A percentile compares a stretch with the other conserved stretches of the same genome.
Evolutionary conservation across 1,140 invertebrate species (phyloP).

Genomic region (Homarus americanus): DNA sequence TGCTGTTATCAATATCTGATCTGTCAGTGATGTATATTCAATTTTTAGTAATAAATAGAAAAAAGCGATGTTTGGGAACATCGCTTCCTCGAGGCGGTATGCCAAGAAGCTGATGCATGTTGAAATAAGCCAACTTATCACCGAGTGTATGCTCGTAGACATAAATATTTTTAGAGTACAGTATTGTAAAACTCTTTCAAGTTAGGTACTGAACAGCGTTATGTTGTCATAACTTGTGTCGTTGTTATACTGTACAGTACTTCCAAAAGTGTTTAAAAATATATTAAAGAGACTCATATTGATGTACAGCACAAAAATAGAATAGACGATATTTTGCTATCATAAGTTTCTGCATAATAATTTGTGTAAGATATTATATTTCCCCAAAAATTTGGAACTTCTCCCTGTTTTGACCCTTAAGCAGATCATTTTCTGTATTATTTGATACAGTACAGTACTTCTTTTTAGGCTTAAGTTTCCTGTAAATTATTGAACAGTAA

Average conservation of each 20-base stretch:
- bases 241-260: not conserved
- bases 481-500: not conserved
- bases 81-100: too few relatives aligned
- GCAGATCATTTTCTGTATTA: conserved; percentile 2
- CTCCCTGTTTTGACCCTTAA: conserved; percentile 9
- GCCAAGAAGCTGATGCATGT: too few relatives aligned
- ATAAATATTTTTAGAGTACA: not conserved
- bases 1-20: too few relatives aligned
- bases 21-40: too few relatives aligned
- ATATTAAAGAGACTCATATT: not conserved
- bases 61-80: too few relatives aligned
- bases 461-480: conserved; percentile 10
- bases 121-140: too few relatives aligned
- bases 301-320: not conserved
- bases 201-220: not conserved
- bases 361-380: not conserved
- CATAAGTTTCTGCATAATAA: not conserved
- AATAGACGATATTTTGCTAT: not conserved
- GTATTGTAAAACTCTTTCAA: not conserved
- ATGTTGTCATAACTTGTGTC: not conserved
- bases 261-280: not conserved
- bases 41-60: too few relatives aligned
- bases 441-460: conserved; percentile 21
- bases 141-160: too few relatives aligned
- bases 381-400: not conserved